Evolutionary conservation across 1,140 invertebrate genomes (phyloP), one percentile per base, ranked within the genome.

Genomic region (Drosophila burlai): DNA sequence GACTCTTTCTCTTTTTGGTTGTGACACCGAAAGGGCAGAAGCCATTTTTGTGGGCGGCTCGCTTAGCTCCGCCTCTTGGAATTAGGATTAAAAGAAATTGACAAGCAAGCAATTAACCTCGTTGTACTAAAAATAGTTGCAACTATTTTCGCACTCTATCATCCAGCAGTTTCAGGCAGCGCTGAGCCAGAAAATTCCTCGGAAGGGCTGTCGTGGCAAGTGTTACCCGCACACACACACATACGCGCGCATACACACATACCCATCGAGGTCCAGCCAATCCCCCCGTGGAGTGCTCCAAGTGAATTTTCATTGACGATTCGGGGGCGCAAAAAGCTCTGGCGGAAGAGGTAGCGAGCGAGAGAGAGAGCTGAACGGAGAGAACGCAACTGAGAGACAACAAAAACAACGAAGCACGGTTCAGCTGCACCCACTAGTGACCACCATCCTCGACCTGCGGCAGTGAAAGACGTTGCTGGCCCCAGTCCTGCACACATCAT

Each of bases 181-280:
- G 75, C 63, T 68, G 49, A 81, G 85, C 85, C 84, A 84, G 81
- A 79, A 72, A 60, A 90, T 81, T 90, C 81, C 84, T 81, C 49
- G 68, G 82, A 90, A 82, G 80, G 84, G 83, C 78, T 77, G 81
- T 89, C 84, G 84, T 89, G 84, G 84, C 85, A 90, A 89, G 77
- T 87, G 83, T 61, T 68, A 81, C 65, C 76, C 83, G 63, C 77
- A 85, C 81, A 90, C 66, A 90, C 66, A 89, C 64, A 80, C 52
- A 84, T 66, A 81, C 69, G 26, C 24, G 24, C 45, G 61, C 43
- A 54, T 36, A 54, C 50, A 36, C 46, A 59, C 54, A 72, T 26
- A 67, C 62, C 57, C 42, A 63, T 66, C 71, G 40, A 66, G 75
- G 71, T 60, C 81, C 58, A 83, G 76, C 60, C 69, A 80, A 76